Conservation (phyloP, 2,113 vertebrate species). For the Dermatemys mawii region DNA sequence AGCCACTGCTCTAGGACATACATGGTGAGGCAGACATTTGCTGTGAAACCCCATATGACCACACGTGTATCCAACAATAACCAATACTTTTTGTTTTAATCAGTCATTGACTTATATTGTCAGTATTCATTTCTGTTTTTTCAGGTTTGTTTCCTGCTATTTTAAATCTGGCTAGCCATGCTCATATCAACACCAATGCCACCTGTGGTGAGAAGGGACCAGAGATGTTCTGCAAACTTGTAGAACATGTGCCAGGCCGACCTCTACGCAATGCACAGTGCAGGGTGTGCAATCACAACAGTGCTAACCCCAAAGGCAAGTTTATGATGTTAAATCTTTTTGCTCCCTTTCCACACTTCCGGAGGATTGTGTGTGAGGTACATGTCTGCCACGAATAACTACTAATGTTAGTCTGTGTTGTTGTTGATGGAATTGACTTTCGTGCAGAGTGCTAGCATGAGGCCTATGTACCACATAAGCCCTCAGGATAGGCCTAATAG, state of each 20-base stretch:
- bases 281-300: slow-evolving; percentile 85
- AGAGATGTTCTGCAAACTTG: slow-evolving; percentile 95
- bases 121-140: background rate
- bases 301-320: slow-evolving; percentile 87
- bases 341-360: background rate
- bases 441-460: background rate
- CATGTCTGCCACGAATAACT: background rate
- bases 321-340: background rate
- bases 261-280: slow-evolving; percentile 91
- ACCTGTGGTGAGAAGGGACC: slow-evolving; percentile 91
- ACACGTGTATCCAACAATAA: background rate
- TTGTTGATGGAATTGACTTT: background rate
- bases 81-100: background rate
- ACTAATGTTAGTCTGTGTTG: background rate
- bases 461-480: fast-evolving
- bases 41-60: background rate
- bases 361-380: background rate
- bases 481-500: background rate
- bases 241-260: slow-evolving; percentile 92
- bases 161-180: slow-evolving; percentile 92
- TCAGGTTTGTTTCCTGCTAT: slow-evolving; percentile 96
- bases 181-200: slow-evolving; percentile 90
- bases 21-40: background rate
- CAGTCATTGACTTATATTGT: fast-evolving
- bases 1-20: background rate